These are phyloP conservation scores for Characodon lateralis DNA, from an alignment of 2,797 vertebrate genomes.

Conservation along the genomic window DNA sequence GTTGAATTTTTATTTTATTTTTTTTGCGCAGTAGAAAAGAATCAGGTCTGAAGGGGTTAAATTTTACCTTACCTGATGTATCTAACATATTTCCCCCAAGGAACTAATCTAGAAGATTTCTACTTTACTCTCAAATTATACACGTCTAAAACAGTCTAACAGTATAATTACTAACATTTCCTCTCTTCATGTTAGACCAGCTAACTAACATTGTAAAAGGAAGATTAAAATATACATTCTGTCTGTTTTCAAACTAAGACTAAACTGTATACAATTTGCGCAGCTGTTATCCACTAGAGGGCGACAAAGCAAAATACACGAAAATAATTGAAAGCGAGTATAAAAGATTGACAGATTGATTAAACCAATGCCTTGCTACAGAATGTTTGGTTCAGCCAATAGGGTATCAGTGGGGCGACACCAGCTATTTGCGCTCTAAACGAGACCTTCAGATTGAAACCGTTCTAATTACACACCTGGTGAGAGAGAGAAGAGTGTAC, in stretches of 20 bases:
- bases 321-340: no score
- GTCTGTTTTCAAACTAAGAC: background rate
- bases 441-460: rapidly evolving
- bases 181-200: background rate
- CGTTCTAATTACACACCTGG: rapidly evolving
- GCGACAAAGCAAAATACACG: no score
- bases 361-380: slow-evolving; percentile 37
- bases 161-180: background rate
- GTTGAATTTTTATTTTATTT: no score
- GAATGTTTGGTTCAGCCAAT: slow-evolving; percentile 33
- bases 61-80: background rate
- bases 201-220: background rate
- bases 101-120: background rate
- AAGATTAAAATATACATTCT: background rate
- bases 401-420: background rate
- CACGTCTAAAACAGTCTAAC: background rate
- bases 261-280: no score
- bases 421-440: rapidly evolving
- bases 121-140: background rate
- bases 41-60: background rate
- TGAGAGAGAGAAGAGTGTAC: background rate
- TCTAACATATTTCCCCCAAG: background rate
- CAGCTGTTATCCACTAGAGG: no score
- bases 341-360: slow-evolving; percentile 44
- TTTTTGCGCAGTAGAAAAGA: no score